Percentiles rank a stretch among this genome's conserved stretches.
These are phyloP conservation scores for Mimachlamys varia DNA, from an alignment of 2,888 invertebrate species.

Conservation along the genomic window DNA sequence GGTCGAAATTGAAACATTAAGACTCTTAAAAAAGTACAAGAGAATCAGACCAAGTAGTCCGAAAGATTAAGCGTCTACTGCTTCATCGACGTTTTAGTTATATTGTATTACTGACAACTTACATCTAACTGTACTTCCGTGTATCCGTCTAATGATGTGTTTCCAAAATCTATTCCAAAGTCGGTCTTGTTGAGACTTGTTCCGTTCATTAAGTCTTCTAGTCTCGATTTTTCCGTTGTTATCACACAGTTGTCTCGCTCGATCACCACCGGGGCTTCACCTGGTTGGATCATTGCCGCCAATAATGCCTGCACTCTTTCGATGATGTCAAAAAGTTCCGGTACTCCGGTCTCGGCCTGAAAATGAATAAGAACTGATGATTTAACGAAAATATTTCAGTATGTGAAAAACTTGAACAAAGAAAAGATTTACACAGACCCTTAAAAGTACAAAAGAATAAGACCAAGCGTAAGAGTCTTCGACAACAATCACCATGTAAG, in stretches of 20 bases:
- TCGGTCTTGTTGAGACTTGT: slow-evolving; percentile 9
- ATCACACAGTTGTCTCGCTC: not conserved
- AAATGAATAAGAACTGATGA: not conserved
- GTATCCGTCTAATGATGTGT: slow-evolving; percentile 11
- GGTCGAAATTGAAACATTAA: too few species aligned
- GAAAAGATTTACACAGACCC: not conserved
- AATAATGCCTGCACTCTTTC: not conserved
- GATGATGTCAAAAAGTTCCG: slow-evolving; percentile 37
- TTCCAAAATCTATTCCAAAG: slow-evolving; percentile 33
- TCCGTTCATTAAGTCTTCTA: not conserved
- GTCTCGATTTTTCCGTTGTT: slow-evolving; percentile 37
- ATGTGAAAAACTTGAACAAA: not conserved
- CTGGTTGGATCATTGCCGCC: slow-evolving; percentile 13
- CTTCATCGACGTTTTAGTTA: too few species aligned
- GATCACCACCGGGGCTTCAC: not conserved
- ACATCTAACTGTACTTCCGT: slow-evolving; percentile 37
- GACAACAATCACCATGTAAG: too few species aligned
- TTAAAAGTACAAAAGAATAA: too few species aligned
- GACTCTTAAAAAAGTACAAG: too few species aligned
- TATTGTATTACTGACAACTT: not conserved
- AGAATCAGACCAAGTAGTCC: too few species aligned
- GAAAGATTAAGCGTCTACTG: too few species aligned
- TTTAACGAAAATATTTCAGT: not conserved
- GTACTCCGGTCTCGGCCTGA: slow-evolving; percentile 44
- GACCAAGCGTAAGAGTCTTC: too few species aligned